Percentiles rank a stretch among this genome's conserved stretches.
Conservation (phyloP, 2,113 vertebrate genomes). For the Lepus timidus region DNA sequence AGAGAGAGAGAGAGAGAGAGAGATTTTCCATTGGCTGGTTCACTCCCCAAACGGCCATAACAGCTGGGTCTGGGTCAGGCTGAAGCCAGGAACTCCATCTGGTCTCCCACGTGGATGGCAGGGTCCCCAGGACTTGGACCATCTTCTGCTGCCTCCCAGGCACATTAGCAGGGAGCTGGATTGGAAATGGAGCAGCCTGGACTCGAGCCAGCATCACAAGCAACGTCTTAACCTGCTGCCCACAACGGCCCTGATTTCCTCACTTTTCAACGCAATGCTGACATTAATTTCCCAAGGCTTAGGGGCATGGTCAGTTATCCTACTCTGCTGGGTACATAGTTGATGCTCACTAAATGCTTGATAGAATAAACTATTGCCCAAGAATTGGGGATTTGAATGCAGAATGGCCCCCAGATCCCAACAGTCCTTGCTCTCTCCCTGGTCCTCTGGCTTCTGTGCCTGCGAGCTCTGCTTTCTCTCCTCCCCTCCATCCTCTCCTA, state of each 20-base stretch:
- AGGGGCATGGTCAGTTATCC: neutral
- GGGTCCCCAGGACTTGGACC: too few relatives aligned
- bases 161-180: too few relatives aligned
- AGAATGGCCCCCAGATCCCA: neutral
- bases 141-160: too few relatives aligned
- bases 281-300: neutral
- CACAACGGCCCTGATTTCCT: neutral
- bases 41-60: too few relatives aligned
- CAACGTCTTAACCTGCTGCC: too few relatives aligned
- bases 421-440: neutral
- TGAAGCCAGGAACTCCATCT: too few relatives aligned
- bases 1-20: too few relatives aligned
- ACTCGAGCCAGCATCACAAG: too few relatives aligned
- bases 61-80: too few relatives aligned
- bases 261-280: neutral
- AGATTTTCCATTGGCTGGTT: too few relatives aligned
- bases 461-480: neutral
- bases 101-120: too few relatives aligned
- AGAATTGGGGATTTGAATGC: neutral
- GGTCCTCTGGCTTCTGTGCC: neutral
- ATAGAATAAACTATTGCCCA: neutral
- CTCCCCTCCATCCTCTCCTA: neutral
- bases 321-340: neutral
- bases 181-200: too few relatives aligned
- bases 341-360: neutral